Conservation (phyloP, 2,113 vertebrate genomes). For the Lampris incognitus region DNA sequence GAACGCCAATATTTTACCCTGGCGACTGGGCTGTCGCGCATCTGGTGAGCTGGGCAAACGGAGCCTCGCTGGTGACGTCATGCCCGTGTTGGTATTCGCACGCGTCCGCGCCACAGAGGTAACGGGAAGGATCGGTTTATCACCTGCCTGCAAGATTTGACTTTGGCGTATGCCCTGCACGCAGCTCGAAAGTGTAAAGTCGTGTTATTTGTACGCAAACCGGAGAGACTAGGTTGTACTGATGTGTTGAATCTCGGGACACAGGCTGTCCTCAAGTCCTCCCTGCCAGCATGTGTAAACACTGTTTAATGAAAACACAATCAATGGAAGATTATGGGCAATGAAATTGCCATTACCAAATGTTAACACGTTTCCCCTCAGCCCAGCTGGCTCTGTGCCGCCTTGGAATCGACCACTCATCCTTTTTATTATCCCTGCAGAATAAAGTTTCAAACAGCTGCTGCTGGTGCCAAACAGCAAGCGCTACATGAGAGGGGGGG, state of each 20-base stretch:
- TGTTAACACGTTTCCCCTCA: constrained; percentile 14
- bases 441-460: constrained; percentile 2
- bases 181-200: too few relatives aligned
- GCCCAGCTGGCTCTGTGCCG: not conserved
- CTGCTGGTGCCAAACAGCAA: not conserved
- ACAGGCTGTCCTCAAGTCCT: not conserved
- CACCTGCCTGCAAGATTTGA: too few relatives aligned
- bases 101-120: too few relatives aligned
- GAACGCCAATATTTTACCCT: too few relatives aligned
- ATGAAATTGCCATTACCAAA: constrained; percentile 22
- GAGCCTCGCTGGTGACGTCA: too few relatives aligned
- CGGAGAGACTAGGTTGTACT: too few relatives aligned
- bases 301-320: constrained; percentile 24
- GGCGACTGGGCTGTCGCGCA: too few relatives aligned
- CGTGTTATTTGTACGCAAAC: too few relatives aligned
- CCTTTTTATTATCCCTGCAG: constrained; percentile 14
- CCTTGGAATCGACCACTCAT: constrained; percentile 12
- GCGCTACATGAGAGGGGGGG: not conserved
- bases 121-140: too few relatives aligned
- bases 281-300: constrained; percentile 25
- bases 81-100: too few relatives aligned
- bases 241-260: not conserved
- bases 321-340: constrained; percentile 12
- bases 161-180: too few relatives aligned
- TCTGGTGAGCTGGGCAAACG: too few relatives aligned